Evolutionary conservation across 1,140 invertebrate genomes (phyloP), one percentile per base, ranked within the genome.

Genomic region (Drosophila gunungcola): DNA sequence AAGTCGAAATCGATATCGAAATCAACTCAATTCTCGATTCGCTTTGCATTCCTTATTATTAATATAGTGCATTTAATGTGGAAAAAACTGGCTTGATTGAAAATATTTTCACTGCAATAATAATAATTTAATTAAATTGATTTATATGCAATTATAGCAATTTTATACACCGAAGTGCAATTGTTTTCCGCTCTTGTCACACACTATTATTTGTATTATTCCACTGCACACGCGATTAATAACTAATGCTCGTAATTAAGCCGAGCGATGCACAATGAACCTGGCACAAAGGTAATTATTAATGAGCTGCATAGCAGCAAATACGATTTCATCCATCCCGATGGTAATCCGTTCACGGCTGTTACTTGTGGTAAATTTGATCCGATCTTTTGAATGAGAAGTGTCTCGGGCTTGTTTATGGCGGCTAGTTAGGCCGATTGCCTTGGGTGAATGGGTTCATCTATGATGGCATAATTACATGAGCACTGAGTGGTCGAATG

Each of bases 121-220:
- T 77, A 69, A 83, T 80, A 89, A 83, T 89, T 80, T 78, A 56
- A 83, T 88, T 74, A 74, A 89, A 88, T 70, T 77, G 83, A 88
- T 83, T 80, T 83, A 80, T 65, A 86, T 86, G 82, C 74, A 83
- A 89, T 89, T 83, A 89, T 69, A 48, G 48, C 55, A 73, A 77
- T 61, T 85, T 61, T 36, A 46, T 74, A 53, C 49, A 64, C 13
- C 27, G 32, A 60, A 67, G 57, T 64, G 46, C 58, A 16, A 55
- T 56, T 58, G 75, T 62, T 61, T 67, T 48, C 58, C 63, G 63
- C 63, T 65, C 60, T 65, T 39, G 34, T 65, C 42, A 29, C 42
- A 29, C 49, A 39, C 68, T 70, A 46, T 45, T 56, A 41, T 64
- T 64, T 52, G 51, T 73, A 61, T 53, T 73, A 21, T 53, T 21